A percentile compares a stretch with the other conserved stretches of the same genome.
Conservation (phyloP, 2,888 invertebrate genomes). For the Torymus tubicola region DNA sequence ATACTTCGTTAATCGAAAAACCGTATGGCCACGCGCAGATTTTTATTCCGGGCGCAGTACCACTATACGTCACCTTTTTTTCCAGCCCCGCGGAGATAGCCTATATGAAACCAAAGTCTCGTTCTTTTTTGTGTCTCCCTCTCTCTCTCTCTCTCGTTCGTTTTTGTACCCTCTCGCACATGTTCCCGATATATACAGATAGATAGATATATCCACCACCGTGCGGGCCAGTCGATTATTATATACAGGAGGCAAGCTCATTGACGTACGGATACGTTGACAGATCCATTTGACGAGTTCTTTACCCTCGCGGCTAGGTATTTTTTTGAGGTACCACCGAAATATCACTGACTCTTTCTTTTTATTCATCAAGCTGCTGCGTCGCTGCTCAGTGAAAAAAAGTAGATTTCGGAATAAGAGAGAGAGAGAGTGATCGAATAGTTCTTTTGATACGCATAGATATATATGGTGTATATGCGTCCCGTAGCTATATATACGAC, state of each 20-base stretch:
- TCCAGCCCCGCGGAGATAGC: not conserved
- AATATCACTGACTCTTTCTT: not conserved
- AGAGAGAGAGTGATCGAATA: not conserved
- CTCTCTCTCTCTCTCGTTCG: not conserved
- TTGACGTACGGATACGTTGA: slow-evolving; percentile 34
- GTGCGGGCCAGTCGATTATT: slow-evolving; percentile 37
- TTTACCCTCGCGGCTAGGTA: not conserved
- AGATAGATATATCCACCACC: not conserved
- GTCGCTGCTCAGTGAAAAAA: slow-evolving; percentile 38
- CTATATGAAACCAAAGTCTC: not conserved
- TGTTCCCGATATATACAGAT: not conserved
- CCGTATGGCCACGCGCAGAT: slow-evolving; percentile 3
- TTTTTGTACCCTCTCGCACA: no score
- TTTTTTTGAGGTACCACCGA: not conserved
- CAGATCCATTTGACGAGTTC: slow-evolving; percentile 38
- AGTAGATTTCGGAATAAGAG: slow-evolving; percentile 32
- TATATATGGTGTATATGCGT: slow-evolving; percentile 36
- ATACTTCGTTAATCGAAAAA: slow-evolving; percentile 32
- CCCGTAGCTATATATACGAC: slow-evolving; percentile 54
- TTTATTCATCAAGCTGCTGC: slow-evolving; percentile 51
- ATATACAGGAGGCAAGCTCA: slow-evolving; percentile 27
- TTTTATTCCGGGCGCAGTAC: slow-evolving; percentile 23
- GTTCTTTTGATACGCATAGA: not conserved
- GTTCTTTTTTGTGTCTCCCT: not conserved
- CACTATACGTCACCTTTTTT: slow-evolving; percentile 16